Base-by-base conservation (phyloP, 2,888 invertebrate species). In the Druceiella hillmani region DNA sequence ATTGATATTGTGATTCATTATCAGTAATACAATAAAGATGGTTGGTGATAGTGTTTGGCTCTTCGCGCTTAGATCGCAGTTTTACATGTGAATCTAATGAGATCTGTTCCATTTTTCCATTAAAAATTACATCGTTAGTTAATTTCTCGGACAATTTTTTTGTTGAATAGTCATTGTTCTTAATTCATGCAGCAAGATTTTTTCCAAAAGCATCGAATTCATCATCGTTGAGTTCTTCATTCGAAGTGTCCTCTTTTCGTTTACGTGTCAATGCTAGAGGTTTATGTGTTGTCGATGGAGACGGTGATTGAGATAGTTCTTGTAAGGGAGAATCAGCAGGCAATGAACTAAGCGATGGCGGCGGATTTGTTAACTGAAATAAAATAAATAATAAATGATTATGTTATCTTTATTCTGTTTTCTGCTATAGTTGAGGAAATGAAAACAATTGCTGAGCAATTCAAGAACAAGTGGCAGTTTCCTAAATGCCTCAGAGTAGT, bases 111-210 rank as follows among this genome's bases (percentile, higher is more conserved):
- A 31, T 20, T 31, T 31, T 17, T 31, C 17, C 17, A 31, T 31
- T 33, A 9, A 34, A 30, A 33, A 24, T 38, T 34, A 15, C 33
- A 39, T 39, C 44, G 33, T 41, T 44, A 22, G 42, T 44, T 28
- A 42, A 28, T 40, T 44, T 44, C 37, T 44, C 37, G 12, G 44
- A 22, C 9, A 41, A 31, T 41, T 41, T 41, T 39, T 41, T 34
- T 41, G 44, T 38, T 41, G 25, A 14, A 13, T 39, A 11, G 38
- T 38, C 41, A 44, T 38, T 30, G 41, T 34, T 32, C 39, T 39
- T 29, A 44, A 39, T 30, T 42, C n/a, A 20, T 9, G 6, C 6
- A n/a, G 6, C 6, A 20, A 6, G 22, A 7, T 43, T 40, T 43
- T 40, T 43, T 30, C 43, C 40, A 37, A 43, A 40, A 37, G 32